Evolutionary conservation across 2,888 invertebrate species (phyloP), one percentile per base, ranked within the genome.

Genomic region (Heliothis peltigera): DNA sequence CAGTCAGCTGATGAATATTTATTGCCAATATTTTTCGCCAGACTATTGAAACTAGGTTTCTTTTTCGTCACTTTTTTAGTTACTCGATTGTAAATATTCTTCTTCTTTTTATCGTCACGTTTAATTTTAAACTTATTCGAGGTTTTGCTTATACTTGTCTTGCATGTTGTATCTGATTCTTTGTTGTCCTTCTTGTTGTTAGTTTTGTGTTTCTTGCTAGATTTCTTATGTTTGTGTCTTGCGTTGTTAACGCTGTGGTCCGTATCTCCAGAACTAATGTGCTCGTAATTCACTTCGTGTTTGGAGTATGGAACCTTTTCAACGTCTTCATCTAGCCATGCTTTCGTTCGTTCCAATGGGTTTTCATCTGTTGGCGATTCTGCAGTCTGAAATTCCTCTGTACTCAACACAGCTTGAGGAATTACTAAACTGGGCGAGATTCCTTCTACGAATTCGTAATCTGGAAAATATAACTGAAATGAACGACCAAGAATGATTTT

Each of bases 291-390:
- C 4, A 66, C 15, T 22, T 84, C 79, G 5, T 82, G 75, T 21
- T 83, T 63, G 6, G 79, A 71, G 75, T 81, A 86, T 10, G 81
- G 65, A 2, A 79, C 77, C 4, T 77, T 63, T 57, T 86, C 84
- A 2, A 83, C 69, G 46, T 90, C 88, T 25, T 84, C 85, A 53
- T 89, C 84, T 8, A 89, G 71, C 90, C 91, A 91, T 19, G 85
- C 86, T 71, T 87, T 83, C n/a, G 87, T 87, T 67, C 88, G 83
- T 70, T 88, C 83, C 10, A 87, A 60, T 51, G 82, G 82, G 2
- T 80, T 79, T 56, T 81, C 77, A 18, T 80, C 79, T 35, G 70
- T 59, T 15, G 44, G 46, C 46, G 52, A 47, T 12, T 61, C 56
- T 55, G 60, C 25, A 22, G 56, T 32, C 62, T 59, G 67, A 25